Evolutionary conservation across 2,888 invertebrate genomes (phyloP), one percentile per base, ranked within the genome.

Genomic region (Zygogramma bicolorata): DNA sequence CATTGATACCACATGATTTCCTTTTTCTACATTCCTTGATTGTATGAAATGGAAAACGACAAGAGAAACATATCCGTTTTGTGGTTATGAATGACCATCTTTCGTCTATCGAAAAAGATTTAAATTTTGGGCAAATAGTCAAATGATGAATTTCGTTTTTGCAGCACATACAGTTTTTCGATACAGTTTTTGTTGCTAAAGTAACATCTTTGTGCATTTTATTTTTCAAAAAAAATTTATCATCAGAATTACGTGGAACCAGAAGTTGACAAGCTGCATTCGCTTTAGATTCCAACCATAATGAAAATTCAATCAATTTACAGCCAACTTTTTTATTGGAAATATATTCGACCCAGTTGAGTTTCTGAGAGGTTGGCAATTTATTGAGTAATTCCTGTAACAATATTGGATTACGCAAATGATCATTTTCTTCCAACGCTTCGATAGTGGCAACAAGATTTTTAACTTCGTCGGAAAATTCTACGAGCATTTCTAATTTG

Each of bases 261-360:
- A 53, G 13, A 22, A 53, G 53, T 53, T 25, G n/a, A n/a, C n/a
- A n/a, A n/a, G n/a, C n/a, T n/a, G n/a, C n/a, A n/a, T n/a, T n/a
- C n/a, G 53, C 8, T 53, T 53, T 53, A 2, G 25, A n/a, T 18
- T 53, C 53, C 25, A 57, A 20, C 25, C 57, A 57, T 10, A 27
- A 3, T 25, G 27, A 13, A n/a, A 25, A 57, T 10, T 25, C 57
- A 29, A 57, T 8, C 25, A 57, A 29, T 57, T 57, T 57, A 13
- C 8, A 15, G 7, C 18, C 7, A 18, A 5, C 2, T 59, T 59
- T 20, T 5, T 10, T 18, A n/a, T 20, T 20, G 13, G 60, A 34
- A 20, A 60, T 60, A 20, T 60, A 34, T 60, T 60, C 60, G 3
- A 60, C 34, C 34, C 60, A 60, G n/a, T n/a, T 60, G 3, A 34